Base-by-base conservation (phyloP, 2,888 invertebrate genomes). In the Bibio marci region DNA sequence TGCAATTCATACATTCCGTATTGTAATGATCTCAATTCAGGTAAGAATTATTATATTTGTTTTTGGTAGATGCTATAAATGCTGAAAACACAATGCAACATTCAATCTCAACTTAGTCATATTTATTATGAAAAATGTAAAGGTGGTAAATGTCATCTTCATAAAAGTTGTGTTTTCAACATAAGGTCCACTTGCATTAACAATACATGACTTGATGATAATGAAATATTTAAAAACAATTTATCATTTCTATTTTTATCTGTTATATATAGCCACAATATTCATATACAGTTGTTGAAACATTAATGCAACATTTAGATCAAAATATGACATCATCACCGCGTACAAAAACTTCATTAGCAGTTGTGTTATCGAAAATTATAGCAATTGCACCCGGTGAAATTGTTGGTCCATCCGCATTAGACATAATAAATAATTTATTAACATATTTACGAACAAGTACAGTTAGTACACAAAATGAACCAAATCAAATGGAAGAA, bases 1-100 rank as follows among this genome's bases (percentile, higher is more conserved):
- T 65, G 95, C 95, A 2, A 86, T 92, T 42, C 86, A 91, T 57
- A 85, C 86, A 8, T 97, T 98, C 69, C 80, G 91, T 53, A 88
- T 97, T 46, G 91, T 98, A 50, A 95, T 98, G 86, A 95, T 90
- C 61, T 95, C 95, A 5, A 92, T 98, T 55, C 92, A 95, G 22
- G 22, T 22, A 22, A 22, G 22, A 22, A 8, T 22, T 67, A 67
- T 10, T 63, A 91, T 91, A 39, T 97, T 98, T 62, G n/a, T 22
- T 22, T 6, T 22, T 6, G 22, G 8, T 6, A 22, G 8, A 22
- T 22, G 4, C 22, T 6, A 6, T 22, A 22, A 22, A 6, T 22
- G 8, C 8, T 22, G 22, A 6, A 8, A 22, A 22, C 22, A 22
- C 22, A 8, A 6, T n/a, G n/a, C n/a, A n/a, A n/a, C n/a, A n/a